Conservation (phyloP, 2,888 invertebrate genomes). For the Onchidella celtica region DNA sequence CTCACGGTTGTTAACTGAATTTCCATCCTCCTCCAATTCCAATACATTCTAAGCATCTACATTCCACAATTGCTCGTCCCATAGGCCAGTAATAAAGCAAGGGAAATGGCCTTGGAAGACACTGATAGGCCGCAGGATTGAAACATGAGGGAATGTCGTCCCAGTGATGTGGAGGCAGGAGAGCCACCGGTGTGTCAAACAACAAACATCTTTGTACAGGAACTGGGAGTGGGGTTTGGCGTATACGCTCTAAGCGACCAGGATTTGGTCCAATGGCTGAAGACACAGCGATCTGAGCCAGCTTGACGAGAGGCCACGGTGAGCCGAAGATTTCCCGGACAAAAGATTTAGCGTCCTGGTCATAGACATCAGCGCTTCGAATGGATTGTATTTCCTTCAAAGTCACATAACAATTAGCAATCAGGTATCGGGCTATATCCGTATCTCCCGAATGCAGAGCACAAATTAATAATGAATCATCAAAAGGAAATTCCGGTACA, state of each 20-base stretch:
- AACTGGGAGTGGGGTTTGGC: not conserved
- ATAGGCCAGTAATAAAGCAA: conserved; percentile 9
- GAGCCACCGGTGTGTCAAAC: not conserved
- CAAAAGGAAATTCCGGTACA: no score
- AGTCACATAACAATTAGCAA: no score
- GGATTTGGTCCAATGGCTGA: not conserved
- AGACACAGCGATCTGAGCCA: not conserved
- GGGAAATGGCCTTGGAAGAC: not conserved
- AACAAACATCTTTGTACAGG: not conserved
- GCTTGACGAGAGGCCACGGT: conserved; percentile 3
- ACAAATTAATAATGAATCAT: no score
- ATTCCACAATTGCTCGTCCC: not conserved
- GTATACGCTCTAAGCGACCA: not conserved
- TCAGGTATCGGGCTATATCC: no score
- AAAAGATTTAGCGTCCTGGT: no score
- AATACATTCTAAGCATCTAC: not conserved
- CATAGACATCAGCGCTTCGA: no score
- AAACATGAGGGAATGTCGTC: not conserved
- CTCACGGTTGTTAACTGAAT: no score
- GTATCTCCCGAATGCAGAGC: no score
- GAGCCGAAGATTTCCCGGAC: not conserved
- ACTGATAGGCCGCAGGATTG: not conserved
- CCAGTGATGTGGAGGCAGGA: not conserved
- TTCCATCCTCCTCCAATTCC: no score
- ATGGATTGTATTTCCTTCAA: no score